Evolutionary conservation across 2,888 invertebrate species (phyloP).

Genomic region (Yponomeuta plumbellus): DNA sequence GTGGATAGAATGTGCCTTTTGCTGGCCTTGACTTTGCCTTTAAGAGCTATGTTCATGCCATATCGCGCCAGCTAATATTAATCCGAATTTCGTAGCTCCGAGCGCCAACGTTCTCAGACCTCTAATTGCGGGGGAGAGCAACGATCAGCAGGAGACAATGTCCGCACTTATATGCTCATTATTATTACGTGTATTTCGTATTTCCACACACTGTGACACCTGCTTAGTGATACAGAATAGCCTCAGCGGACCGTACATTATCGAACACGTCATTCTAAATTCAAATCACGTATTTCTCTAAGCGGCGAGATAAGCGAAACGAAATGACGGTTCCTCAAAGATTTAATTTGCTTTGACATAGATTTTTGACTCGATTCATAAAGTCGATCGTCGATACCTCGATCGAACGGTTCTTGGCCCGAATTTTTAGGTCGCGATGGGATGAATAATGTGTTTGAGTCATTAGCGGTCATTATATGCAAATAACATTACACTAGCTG

Average conservation of each 20-base stretch:
- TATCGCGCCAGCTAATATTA: neutral
- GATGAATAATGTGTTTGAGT: conserved; percentile 60
- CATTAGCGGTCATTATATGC: conserved; percentile 74
- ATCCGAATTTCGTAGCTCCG: conserved; percentile 23
- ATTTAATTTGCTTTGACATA: conserved; percentile 7
- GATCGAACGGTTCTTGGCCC: conserved; percentile 58
- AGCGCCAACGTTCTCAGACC: conserved; percentile 35
- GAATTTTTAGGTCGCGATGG: conserved; percentile 62
- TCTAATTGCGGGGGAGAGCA: conserved; percentile 52
- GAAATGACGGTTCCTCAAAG: neutral
- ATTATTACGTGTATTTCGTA: conserved; percentile 54
- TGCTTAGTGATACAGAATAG: conserved; percentile 37
- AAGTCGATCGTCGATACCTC: conserved; percentile 26
- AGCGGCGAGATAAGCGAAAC: neutral
- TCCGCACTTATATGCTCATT: conserved; percentile 51
- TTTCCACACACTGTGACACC: conserved; percentile 42
- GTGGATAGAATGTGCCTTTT: too few species aligned
- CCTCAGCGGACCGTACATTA: neutral
- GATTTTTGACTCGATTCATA: conserved; percentile 18
- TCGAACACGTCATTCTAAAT: neutral
- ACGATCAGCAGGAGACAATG: conserved; percentile 49
- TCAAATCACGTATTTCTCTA: neutral
- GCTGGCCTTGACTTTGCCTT: too few species aligned
- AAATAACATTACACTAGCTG: conserved; percentile 62
- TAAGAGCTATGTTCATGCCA: neutral